These are phyloP conservation scores for Coturnix japonica DNA, from an alignment of 2,113 vertebrate species.

Conservation along the genomic window DNA sequence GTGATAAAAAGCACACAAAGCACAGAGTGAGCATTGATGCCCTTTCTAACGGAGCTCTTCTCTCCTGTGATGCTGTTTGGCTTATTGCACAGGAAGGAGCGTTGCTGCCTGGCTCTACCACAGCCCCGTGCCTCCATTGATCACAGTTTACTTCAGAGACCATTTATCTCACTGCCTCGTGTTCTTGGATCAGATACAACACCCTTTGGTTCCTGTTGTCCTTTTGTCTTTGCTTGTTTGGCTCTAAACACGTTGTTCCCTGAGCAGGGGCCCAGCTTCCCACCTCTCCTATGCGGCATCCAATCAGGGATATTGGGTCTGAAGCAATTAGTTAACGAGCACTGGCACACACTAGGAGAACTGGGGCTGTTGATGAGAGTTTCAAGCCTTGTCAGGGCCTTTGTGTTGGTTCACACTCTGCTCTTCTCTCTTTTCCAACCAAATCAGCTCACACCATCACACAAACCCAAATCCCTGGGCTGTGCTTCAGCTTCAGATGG, in stretches of 20 bases:
- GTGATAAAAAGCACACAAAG: background rate
- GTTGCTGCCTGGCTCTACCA: background rate
- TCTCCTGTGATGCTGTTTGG: background rate
- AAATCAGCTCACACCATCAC: background rate
- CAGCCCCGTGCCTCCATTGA: background rate
- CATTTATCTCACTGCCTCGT: background rate
- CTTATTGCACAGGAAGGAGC: slow-evolving; percentile 9
- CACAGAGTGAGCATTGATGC: background rate
- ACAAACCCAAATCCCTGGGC: slow-evolving; percentile 36
- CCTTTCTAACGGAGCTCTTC: background rate
- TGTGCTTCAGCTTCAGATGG: slow-evolving; percentile 26
- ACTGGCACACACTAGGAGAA: background rate
- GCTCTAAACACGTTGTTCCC: slow-evolving; percentile 18
- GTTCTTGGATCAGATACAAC: slow-evolving; percentile 10
- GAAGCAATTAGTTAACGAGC: background rate
- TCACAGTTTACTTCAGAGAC: background rate
- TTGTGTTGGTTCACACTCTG: background rate
- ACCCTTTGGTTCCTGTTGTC: slow-evolving; percentile 1
- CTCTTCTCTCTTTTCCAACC: background rate
- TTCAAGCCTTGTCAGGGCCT: background rate
- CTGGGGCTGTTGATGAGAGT: background rate
- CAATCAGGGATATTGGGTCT: background rate
- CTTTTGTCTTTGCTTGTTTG: slow-evolving; percentile 44
- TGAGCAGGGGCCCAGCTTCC: background rate
- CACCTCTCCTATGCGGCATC: background rate